Conservation (phyloP, 2,888 invertebrate species). For the Lasioglossum marginatum region DNA sequence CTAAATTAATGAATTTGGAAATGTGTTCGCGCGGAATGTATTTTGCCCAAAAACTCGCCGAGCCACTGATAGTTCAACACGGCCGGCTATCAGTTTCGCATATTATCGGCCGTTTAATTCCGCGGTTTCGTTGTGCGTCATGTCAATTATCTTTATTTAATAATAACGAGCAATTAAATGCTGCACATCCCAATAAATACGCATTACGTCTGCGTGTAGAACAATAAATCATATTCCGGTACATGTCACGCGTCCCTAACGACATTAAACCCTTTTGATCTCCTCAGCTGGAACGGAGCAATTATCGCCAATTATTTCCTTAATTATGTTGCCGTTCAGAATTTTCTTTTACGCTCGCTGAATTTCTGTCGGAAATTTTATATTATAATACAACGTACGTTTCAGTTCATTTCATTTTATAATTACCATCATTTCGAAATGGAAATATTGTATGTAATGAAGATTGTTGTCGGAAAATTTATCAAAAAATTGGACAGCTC, state of each 20-base stretch:
- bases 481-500: too few species aligned
- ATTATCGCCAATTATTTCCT: not conserved
- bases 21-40: conserved; percentile 17
- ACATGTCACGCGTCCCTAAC: not conserved
- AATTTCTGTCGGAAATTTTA: too few species aligned
- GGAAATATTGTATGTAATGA: too few species aligned
- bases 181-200: not conserved
- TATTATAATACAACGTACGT: too few species aligned
- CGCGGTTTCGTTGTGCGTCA: conserved; percentile 31
- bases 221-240: conserved; percentile 1
- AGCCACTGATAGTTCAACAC: conserved; percentile 11
- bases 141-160: conserved; percentile 54
- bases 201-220: not conserved
- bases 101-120: conserved; percentile 25
- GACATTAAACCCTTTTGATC: not conserved
- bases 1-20: conserved; percentile 45
- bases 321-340: not conserved
- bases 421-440: too few species aligned
- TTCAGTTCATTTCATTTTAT: too few species aligned
- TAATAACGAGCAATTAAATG: conserved; percentile 41
- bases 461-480: too few species aligned
- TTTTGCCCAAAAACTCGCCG: not conserved
- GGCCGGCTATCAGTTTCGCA: conserved; percentile 19
- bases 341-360: not conserved
- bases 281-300: not conserved